phyloP scores from a whole-genome alignment of 2,888 invertebrate species.

The Drosophila fulvimacula region DNA sequence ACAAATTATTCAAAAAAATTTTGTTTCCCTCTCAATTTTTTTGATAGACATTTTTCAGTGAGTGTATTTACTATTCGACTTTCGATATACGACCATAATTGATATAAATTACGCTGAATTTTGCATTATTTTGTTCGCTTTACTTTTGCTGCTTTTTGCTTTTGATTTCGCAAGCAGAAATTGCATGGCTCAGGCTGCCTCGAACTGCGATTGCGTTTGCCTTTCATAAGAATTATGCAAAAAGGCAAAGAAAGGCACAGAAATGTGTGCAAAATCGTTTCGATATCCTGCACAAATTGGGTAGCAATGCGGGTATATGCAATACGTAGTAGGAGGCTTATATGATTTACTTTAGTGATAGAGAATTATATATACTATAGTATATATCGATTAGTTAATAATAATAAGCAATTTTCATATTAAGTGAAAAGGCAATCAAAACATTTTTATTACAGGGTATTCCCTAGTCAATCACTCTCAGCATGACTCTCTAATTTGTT shows the following conservation, averaged over 20 bases:
- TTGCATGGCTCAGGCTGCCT: constrained; percentile 16
- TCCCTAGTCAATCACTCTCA: not conserved
- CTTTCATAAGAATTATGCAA: constrained; percentile 64
- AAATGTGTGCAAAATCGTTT: constrained; percentile 1
- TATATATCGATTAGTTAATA: not conserved
- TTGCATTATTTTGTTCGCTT: not conserved
- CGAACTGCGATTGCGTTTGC: not conserved
- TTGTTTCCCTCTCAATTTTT: not conserved
- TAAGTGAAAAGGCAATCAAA: not conserved
- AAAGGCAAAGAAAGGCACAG: constrained; percentile 20
- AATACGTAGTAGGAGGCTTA: too few relatives aligned
- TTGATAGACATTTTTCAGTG: not conserved
- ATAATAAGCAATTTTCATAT: not conserved
- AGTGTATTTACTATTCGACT: constrained; percentile 5
- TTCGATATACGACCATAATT: constrained; percentile 36
- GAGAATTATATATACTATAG: not conserved
- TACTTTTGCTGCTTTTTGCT: constrained; percentile 14
- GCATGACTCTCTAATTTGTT: not conserved
- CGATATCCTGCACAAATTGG: not conserved
- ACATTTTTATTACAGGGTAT: not conserved
- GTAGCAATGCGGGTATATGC: not conserved
- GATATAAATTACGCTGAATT: constrained; percentile 44
- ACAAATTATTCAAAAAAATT: too few relatives aligned
- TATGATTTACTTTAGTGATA: too few relatives aligned
- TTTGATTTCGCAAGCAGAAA: constrained; percentile 49